These are phyloP conservation scores for Neosilurus hyrtlii DNA, from an alignment of 2,797 vertebrate species.

Conservation along the genomic window DNA sequence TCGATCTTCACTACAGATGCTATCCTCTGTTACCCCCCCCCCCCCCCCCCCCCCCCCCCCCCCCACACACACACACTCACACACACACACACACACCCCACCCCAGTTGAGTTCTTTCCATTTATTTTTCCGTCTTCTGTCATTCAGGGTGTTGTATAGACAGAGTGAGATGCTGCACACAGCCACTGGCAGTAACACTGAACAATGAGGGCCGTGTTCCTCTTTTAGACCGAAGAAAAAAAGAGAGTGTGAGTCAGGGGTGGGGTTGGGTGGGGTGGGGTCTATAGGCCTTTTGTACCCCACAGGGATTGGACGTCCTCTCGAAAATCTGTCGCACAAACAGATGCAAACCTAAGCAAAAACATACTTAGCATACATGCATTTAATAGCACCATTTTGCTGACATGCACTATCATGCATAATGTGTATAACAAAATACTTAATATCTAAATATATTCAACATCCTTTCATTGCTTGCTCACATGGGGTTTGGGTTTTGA, in stretches of 20 bases:
- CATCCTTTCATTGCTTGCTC: neutral
- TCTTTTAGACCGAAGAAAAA: constrained; percentile 11
- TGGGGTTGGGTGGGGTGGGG: constrained; percentile 5
- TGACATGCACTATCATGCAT: neutral
- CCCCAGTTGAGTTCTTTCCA: neutral
- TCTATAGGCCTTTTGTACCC: constrained; percentile 28
- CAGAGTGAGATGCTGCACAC: constrained; percentile 11
- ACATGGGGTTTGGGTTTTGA: neutral
- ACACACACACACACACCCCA: too few relatives aligned
- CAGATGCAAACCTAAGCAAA: constrained; percentile 14
- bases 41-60: neutral
- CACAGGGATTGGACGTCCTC: constrained; percentile 16
- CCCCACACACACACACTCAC: too few relatives aligned
- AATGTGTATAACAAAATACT: neutral
- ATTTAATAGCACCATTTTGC: neutral
- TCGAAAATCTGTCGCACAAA: constrained; percentile 3
- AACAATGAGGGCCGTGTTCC: constrained; percentile 29
- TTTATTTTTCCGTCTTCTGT: neutral
- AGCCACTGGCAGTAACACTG: constrained; percentile 6
- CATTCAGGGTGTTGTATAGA: neutral
- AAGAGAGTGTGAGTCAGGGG: constrained; percentile 15
- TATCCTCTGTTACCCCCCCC: neutral
- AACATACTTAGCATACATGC: neutral
- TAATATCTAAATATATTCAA: neutral
- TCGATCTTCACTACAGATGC: neutral